phyloP scores from a whole-genome alignment of 2,888 invertebrate species.

The Pyrochroa serraticornis region DNA sequence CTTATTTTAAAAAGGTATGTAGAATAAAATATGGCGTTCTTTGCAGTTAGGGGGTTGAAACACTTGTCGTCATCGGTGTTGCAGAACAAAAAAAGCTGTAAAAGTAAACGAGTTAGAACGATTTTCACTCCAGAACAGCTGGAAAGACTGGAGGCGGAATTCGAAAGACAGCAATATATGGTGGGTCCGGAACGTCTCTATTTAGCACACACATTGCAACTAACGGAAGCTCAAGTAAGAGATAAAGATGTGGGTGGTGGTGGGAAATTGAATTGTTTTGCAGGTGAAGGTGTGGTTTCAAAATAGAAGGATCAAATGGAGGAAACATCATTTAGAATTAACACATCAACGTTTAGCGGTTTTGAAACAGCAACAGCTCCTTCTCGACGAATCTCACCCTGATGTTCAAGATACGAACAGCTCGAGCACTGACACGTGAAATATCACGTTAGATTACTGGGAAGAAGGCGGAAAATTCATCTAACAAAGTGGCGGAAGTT shows the following conservation, averaged over 20 bases:
- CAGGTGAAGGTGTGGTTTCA: conserved; percentile 93
- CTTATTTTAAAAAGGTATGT: background rate
- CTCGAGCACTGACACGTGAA: conserved; percentile 54
- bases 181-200: conserved; percentile 94
- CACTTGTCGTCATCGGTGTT: conserved; percentile 46
- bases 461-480: background rate
- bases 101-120: conserved; percentile 89
- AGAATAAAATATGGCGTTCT: conserved; percentile 3
- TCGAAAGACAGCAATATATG: conserved; percentile 97
- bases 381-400: conserved; percentile 59
- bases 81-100: conserved; percentile 59
- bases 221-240: conserved; percentile 86
- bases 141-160: conserved; percentile 91
- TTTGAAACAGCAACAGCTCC: conserved; percentile 60
- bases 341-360: conserved; percentile 83
- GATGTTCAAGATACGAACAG: conserved; percentile 61
- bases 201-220: conserved; percentile 83
- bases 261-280: conserved; percentile 14
- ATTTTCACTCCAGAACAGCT: conserved; percentile 97
- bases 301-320: conserved; percentile 93
- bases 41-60: conserved; percentile 50
- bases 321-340: conserved; percentile 91
- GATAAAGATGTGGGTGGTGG: background rate
- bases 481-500: conserved; percentile 7
- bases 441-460: background rate